These are phyloP conservation scores for Eulemur mongoz DNA, from an alignment of 2,797 vertebrate species.

Conservation along the genomic window DNA sequence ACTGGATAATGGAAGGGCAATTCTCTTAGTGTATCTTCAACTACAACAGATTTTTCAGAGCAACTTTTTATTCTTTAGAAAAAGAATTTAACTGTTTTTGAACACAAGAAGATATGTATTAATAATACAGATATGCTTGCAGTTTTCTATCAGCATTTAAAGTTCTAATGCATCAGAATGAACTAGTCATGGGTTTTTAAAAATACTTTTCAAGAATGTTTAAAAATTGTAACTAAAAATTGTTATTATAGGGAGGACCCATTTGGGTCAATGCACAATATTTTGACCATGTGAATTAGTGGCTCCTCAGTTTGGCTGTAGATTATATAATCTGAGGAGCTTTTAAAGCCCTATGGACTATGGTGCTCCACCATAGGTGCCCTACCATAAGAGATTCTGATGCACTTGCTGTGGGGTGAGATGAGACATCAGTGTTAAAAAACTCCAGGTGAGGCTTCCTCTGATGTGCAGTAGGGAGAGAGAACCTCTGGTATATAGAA, in stretches of 20 bases:
- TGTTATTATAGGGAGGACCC: background rate
- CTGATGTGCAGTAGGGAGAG: background rate
- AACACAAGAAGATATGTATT: background rate
- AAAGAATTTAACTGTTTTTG: conserved; percentile 9
- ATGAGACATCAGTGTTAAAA: background rate
- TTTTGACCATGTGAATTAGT: background rate
- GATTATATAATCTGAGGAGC: background rate
- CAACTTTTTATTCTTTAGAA: conserved; percentile 20
- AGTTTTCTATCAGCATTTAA: background rate
- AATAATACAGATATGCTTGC: background rate
- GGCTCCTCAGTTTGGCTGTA: background rate
- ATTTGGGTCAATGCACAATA: background rate
- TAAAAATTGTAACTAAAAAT: background rate
- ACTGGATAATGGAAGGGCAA: background rate
- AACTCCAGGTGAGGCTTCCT: background rate
- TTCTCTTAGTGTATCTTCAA: conserved; percentile 44
- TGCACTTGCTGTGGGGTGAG: background rate
- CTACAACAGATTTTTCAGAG: conserved; percentile 30
- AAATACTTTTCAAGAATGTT: background rate
- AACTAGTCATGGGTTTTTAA: background rate
- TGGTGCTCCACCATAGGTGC: background rate
- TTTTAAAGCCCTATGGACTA: background rate
- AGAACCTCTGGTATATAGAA: background rate
- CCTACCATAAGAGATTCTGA: background rate
- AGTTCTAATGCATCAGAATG: background rate